Conservation (phyloP, 2,797 vertebrate species). For the Sarcophilus harrisii region DNA sequence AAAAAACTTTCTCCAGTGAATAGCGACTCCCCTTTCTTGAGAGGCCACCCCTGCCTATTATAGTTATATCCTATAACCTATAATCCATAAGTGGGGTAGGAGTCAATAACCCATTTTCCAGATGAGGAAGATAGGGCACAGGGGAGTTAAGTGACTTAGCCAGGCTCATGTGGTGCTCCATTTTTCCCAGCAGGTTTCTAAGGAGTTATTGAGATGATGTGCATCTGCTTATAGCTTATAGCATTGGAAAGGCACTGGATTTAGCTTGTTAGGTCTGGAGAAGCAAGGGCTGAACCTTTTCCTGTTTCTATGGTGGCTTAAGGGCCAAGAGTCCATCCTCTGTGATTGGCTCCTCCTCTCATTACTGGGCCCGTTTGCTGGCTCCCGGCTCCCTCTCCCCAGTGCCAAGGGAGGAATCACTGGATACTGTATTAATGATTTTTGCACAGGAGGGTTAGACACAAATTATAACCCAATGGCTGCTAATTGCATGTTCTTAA, state of each 20-base stretch:
- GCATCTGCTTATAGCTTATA: background rate
- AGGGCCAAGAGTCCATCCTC: background rate
- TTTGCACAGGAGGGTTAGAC: constrained; percentile 72
- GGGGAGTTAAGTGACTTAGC: background rate
- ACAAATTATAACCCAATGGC: constrained; percentile 79
- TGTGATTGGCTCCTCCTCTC: background rate
- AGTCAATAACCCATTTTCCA: background rate
- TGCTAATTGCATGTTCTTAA: constrained; percentile 79
- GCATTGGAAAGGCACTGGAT: constrained; percentile 5
- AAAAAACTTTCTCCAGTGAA: background rate
- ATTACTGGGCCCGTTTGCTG: background rate
- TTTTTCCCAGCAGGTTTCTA: background rate
- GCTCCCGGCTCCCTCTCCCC: constrained; percentile 35
- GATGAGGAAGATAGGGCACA: background rate
- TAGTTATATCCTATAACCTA: background rate
- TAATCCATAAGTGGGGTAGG: too few species aligned
- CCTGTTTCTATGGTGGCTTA: background rate
- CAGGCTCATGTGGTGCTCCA: background rate
- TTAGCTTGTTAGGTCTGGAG: background rate
- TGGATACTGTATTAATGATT: constrained; percentile 78
- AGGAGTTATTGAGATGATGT: background rate
- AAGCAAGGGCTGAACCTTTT: constrained; percentile 1
- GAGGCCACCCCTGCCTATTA: background rate
- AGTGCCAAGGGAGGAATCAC: constrained; percentile 65
- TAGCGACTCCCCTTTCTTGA: background rate